Base-by-base conservation (phyloP, 1,140 invertebrate species). In the Musca vetustissima region DNA sequence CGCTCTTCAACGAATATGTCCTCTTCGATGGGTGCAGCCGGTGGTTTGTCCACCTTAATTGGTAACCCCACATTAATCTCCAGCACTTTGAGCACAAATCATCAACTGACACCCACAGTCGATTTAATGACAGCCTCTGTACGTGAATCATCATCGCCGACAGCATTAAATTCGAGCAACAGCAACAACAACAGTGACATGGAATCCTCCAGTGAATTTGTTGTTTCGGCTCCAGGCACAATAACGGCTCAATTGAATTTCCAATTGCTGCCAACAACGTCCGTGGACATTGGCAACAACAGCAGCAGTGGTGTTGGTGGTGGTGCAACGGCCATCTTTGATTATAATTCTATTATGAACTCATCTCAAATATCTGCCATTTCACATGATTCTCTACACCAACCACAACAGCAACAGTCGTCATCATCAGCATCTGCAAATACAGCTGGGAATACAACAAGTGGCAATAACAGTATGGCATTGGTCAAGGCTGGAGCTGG, bases 301-400 rank as follows among this genome's bases (percentile, higher is more conserved):
- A 28, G 14, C 22, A 28, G 15, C 24, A 21, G 24, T 32, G 65
- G 21, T 24, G 73, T 57, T 14, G 77, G 75, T 4, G 65, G 68
- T 11, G 52, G 47, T 24, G 61, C 50, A 19, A 36, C 32, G 19
- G 66, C 22, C 21, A 57, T 32, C 19, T 70, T 69, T 43, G 80
- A 82, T 67, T 73, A 76, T 73, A 80, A 79, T 61, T 78, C 76
- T 48, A 74, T 81, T 36, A 82, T 82, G 80, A 82, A 81, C 28
- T 73, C 80, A 75, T 82, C 80, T 73, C 80, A 82, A 76, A 82
- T 82, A 67, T 82, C 78, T 21, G 76, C 76, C 67, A 74, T 75
- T 36, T 82, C 80, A 28, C 80, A 76, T 59, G 80, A 82, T 66
- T 80, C 78, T 69, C 73, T 76, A 74, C 72, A 80, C 73, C 73